These are phyloP conservation scores for Pherbina coryleti DNA, from an alignment of 2,888 invertebrate species.

Conservation along the genomic window DNA sequence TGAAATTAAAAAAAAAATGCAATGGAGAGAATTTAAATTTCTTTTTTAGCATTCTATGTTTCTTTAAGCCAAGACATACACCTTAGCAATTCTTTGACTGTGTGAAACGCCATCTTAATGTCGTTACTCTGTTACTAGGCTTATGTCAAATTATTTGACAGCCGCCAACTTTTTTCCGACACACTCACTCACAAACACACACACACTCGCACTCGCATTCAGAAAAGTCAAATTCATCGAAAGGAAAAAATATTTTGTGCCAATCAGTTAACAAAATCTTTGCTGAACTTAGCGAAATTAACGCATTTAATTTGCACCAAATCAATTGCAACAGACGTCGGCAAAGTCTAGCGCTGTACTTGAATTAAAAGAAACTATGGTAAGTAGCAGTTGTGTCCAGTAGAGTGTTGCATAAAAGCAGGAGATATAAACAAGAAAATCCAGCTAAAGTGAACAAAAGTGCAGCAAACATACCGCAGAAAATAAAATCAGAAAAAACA, in stretches of 20 bases:
- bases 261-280: constrained; percentile 2
- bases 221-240: constrained; percentile 34
- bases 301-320: background rate
- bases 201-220: background rate
- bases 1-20: too few species aligned
- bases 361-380: constrained; percentile 18
- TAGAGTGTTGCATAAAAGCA: constrained; percentile 37
- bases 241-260: constrained; percentile 19
- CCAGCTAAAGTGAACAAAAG: background rate
- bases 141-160: constrained; percentile 18
- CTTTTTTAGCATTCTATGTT: too few species aligned
- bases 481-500: constrained; percentile 3
- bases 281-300: background rate
- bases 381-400: constrained; percentile 10
- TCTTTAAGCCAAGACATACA: too few species aligned
- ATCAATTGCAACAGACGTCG: background rate
- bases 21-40: too few species aligned
- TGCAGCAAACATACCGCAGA: background rate
- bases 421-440: background rate
- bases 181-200: background rate
- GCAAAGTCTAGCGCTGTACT: background rate
- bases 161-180: background rate
- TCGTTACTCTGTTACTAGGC: too few species aligned
- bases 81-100: too few species aligned
- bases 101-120: too few species aligned